A percentile compares a stretch with the other conserved stretches of the same genome.
phyloP scores from a whole-genome alignment of 2,113 vertebrate genomes.

The Electrona antarctica region DNA sequence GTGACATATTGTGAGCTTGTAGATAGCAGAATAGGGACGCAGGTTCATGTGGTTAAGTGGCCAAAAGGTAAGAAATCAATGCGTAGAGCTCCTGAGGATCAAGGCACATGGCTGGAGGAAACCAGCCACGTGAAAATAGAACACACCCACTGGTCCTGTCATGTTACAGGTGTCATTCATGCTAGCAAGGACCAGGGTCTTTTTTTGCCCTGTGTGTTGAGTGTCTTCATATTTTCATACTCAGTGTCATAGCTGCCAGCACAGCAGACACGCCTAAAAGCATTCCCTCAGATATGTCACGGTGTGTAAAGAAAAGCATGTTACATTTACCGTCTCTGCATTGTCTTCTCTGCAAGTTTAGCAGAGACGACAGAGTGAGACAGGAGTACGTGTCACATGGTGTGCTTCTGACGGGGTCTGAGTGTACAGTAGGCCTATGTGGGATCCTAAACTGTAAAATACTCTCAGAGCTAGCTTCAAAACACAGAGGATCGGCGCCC shows the following conservation, averaged over 20 bases:
- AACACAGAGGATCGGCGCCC: neutral
- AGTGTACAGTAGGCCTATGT: no score
- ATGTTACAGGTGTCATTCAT: neutral
- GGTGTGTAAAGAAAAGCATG: no score
- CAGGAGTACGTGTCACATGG: no score
- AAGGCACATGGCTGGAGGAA: conserved; percentile 13
- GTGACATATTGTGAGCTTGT: no score
- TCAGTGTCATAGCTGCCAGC: neutral
- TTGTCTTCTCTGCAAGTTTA: no score
- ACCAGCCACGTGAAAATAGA: conserved; percentile 42
- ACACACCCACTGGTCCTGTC: conserved; percentile 2
- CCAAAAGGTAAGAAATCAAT: conserved; percentile 12
- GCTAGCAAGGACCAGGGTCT: neutral
- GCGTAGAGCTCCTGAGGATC: conserved; percentile 1
- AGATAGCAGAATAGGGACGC: no score
- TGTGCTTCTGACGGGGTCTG: no score
- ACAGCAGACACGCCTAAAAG: neutral
- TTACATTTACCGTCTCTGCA: no score
- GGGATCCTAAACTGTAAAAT: no score
- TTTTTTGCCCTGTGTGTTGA: neutral
- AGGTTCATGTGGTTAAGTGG: no score
- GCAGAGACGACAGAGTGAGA: no score
- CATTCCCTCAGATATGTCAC: no score
- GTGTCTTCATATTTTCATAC: neutral
- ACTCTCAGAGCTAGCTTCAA: neutral